A percentile compares a stretch with the other conserved stretches of the same genome.
These are phyloP conservation scores for Oscheius sp. DNA, from an alignment of 2,888 invertebrate species.

Conservation along the genomic window DNA sequence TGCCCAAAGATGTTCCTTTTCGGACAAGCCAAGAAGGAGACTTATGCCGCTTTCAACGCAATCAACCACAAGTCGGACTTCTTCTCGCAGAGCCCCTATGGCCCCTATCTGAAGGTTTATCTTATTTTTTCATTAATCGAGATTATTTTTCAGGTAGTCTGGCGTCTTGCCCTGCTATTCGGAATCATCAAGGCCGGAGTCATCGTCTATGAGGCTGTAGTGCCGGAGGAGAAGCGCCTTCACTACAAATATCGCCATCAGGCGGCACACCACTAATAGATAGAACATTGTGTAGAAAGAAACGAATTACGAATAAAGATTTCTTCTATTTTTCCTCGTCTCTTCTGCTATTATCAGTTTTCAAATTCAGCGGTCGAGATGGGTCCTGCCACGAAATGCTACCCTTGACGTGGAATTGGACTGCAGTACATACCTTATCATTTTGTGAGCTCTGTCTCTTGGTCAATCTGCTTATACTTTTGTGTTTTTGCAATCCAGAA, in stretches of 20 bases:
- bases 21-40: constrained; percentile 56
- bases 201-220: constrained; percentile 57
- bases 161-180: constrained; percentile 51
- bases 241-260: constrained; percentile 64
- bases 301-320: constrained; percentile 5
- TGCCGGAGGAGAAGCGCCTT: constrained; percentile 65
- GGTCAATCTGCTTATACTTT: too few species aligned
- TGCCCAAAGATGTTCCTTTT: constrained; percentile 59
- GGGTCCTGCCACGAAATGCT: too few species aligned
- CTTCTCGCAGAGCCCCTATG: constrained; percentile 56
- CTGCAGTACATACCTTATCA: too few species aligned
- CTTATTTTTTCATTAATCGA: not conserved
- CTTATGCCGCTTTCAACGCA: constrained; percentile 52
- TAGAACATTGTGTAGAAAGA: not conserved
- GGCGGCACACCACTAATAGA: constrained; percentile 42
- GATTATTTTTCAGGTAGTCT: constrained; percentile 29
- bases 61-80: constrained; percentile 54
- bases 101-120: constrained; percentile 51
- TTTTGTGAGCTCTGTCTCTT: too few species aligned
- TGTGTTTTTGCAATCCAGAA: too few species aligned
- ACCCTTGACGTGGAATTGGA: too few species aligned
- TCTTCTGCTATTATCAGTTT: not conserved
- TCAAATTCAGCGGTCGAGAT: too few species aligned
- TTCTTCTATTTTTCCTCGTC: not conserved
- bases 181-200: constrained; percentile 54